A percentile compares a stretch with the other conserved stretches of the same genome.
phyloP scores from a whole-genome alignment of 2,113 vertebrate species.

The Mormyrus iriodes region DNA sequence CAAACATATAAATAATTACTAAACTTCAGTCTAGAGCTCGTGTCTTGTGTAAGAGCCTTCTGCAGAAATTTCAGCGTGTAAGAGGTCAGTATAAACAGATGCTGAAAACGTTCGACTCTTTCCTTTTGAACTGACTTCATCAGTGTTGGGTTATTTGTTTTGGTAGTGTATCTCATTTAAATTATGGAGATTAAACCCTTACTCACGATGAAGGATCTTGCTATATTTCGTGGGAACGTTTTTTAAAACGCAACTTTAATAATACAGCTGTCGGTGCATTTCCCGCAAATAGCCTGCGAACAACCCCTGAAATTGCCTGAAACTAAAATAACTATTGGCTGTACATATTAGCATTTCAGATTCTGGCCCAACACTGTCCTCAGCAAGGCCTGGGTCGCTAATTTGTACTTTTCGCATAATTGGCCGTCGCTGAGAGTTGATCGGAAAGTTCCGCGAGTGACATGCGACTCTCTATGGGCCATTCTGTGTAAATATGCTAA shows the following conservation, averaged over 20 bases:
- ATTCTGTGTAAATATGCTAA: slow-evolving; percentile 51
- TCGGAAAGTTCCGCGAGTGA: slow-evolving; percentile 50
- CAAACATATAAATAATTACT: slow-evolving; percentile 53
- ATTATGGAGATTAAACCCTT: slow-evolving; percentile 66
- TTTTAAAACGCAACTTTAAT: slow-evolving; percentile 60
- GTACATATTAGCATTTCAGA: slow-evolving; percentile 66
- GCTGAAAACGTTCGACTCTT: slow-evolving; percentile 40
- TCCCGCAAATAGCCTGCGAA: slow-evolving; percentile 57
- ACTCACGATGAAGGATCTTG: slow-evolving; percentile 49
- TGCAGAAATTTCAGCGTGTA: slow-evolving; percentile 50
- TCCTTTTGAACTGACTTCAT: slow-evolving; percentile 44
- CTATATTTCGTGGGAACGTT: slow-evolving; percentile 43
- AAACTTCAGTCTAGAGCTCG: slow-evolving; percentile 48
- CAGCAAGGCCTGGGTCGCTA: slow-evolving; percentile 54
- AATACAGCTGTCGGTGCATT: slow-evolving; percentile 60
- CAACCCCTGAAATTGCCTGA: slow-evolving; percentile 50
- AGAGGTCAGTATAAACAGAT: slow-evolving; percentile 54
- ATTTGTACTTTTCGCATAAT: slow-evolving; percentile 60
- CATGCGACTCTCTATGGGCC: slow-evolving; percentile 22
- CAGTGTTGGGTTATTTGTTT: slow-evolving; percentile 49
- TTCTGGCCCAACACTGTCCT: slow-evolving; percentile 49
- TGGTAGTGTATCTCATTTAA: slow-evolving; percentile 56
- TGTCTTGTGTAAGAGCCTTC: slow-evolving; percentile 49
- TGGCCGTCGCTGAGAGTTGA: slow-evolving; percentile 62
- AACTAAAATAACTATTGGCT: slow-evolving; percentile 64